phyloP scores from a whole-genome alignment of 2,113 vertebrate species.

The Trematomus loennbergii region DNA sequence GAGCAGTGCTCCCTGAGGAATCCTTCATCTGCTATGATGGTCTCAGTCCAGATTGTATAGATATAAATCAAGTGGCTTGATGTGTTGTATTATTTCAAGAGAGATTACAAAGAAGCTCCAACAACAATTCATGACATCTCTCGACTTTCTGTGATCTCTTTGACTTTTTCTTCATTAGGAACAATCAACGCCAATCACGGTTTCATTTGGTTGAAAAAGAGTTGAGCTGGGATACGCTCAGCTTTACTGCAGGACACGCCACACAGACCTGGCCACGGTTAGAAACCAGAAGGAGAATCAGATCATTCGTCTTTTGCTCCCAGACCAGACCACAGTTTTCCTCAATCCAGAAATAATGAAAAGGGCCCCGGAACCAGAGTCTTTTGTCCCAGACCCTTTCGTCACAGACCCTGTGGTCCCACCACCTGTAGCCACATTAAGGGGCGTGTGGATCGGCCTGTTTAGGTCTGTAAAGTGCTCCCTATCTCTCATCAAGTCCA shows the following conservation, averaged over 20 bases:
- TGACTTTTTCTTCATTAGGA: neutral
- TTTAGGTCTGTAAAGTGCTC: neutral
- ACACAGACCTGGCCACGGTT: constrained; percentile 36
- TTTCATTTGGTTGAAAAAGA: neutral
- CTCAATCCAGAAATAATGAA: too few species aligned
- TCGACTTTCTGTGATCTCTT: neutral
- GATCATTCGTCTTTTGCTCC: neutral
- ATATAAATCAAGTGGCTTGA: neutral
- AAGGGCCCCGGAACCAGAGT: neutral
- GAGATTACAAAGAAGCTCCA: neutral
- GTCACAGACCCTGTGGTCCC: too few species aligned
- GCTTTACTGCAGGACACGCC: neutral
- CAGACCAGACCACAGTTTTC: too few species aligned
- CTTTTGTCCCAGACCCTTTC: too few species aligned
- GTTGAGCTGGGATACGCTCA: neutral
- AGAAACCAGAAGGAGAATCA: neutral
- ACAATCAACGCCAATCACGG: rapidly evolving
- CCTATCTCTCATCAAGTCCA: too few species aligned
- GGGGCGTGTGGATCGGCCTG: constrained; percentile 38
- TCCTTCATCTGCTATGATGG: constrained; percentile 35
- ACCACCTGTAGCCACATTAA: too few species aligned
- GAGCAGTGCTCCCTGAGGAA: neutral
- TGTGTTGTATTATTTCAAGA: neutral
- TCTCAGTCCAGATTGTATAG: neutral
- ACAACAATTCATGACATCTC: too few species aligned